A percentile compares a stretch with the other conserved stretches of the same genome.
These are phyloP conservation scores for Neodiprion virginianus DNA, from an alignment of 1,140 invertebrate species.

Conservation along the genomic window DNA sequence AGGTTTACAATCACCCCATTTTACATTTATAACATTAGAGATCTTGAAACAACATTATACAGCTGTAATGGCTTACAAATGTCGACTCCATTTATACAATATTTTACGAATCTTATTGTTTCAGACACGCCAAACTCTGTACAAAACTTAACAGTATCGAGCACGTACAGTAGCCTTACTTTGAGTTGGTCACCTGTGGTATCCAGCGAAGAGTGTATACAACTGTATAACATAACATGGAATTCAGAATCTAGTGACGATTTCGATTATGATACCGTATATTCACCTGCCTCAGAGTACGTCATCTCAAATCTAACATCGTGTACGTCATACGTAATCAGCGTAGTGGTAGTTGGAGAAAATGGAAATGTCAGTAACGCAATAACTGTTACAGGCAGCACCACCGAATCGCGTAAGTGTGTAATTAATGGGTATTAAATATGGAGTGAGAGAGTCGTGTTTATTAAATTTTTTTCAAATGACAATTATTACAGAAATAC, in stretches of 20 bases:
- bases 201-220: not conserved
- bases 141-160: slow-evolving; percentile 6
- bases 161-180: not conserved
- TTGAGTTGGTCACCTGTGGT: not conserved
- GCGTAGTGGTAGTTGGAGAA: slow-evolving; percentile 15
- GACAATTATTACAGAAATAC: slow-evolving; percentile 19
- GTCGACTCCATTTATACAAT: too few relatives aligned
- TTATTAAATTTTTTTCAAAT: not conserved
- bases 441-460: not conserved
- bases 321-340: slow-evolving; percentile 34
- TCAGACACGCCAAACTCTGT: not conserved
- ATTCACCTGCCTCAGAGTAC: slow-evolving; percentile 10
- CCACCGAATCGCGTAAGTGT: not conserved
- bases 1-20: too few relatives aligned
- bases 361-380: not conserved
- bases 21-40: too few relatives aligned
- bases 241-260: not conserved
- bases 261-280: slow-evolving; percentile 12
- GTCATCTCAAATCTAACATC: slow-evolving; percentile 28
- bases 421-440: too few relatives aligned
- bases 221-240: slow-evolving; percentile 6
- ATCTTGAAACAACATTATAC: too few relatives aligned
- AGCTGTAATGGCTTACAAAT: too few relatives aligned
- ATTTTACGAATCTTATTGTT: not conserved
- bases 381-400: not conserved